Evolutionary conservation across 1,140 invertebrate species (phyloP).

Genomic region (Drusus annulatus): DNA sequence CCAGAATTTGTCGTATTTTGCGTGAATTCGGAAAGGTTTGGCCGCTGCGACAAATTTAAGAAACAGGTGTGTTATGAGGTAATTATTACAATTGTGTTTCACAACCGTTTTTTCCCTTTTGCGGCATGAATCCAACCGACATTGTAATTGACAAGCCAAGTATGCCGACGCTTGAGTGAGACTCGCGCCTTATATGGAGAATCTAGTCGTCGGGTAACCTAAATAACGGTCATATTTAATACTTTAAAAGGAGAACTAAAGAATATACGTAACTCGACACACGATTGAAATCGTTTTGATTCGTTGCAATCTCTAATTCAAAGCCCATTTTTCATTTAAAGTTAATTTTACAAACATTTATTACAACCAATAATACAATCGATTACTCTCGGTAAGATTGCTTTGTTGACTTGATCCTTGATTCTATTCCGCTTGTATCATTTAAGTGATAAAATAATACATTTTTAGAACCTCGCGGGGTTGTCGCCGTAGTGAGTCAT

Average conservation of each 20-base stretch:
- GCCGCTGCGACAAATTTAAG: neutral
- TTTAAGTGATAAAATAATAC: too few relatives aligned
- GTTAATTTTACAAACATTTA: too few relatives aligned
- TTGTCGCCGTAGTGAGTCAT: too few relatives aligned
- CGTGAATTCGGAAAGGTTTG: neutral
- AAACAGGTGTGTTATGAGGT: conserved; percentile 33
- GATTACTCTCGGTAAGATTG: too few relatives aligned
- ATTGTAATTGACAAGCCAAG: conserved; percentile 3
- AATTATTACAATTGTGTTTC: conserved; percentile 38
- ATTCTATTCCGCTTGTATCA: too few relatives aligned
- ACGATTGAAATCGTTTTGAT: neutral
- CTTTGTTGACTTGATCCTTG: too few relatives aligned
- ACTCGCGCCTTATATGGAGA: conserved; percentile 52
- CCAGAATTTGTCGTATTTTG: neutral
- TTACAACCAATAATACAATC: too few relatives aligned
- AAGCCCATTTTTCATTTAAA: too few relatives aligned
- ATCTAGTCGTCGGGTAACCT: conserved; percentile 54
- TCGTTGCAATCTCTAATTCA: neutral
- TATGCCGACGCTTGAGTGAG: conserved; percentile 31
- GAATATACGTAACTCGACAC: conserved; percentile 18
- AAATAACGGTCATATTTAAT: conserved; percentile 47
- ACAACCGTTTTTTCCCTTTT: conserved; percentile 34
- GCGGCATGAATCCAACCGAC: conserved; percentile 37
- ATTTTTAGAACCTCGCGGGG: too few relatives aligned
- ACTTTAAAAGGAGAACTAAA: conserved; percentile 43